Evolutionary conservation across 2,888 invertebrate genomes (phyloP), one percentile per base, ranked within the genome.

Genomic region (Coremacera marginata): DNA sequence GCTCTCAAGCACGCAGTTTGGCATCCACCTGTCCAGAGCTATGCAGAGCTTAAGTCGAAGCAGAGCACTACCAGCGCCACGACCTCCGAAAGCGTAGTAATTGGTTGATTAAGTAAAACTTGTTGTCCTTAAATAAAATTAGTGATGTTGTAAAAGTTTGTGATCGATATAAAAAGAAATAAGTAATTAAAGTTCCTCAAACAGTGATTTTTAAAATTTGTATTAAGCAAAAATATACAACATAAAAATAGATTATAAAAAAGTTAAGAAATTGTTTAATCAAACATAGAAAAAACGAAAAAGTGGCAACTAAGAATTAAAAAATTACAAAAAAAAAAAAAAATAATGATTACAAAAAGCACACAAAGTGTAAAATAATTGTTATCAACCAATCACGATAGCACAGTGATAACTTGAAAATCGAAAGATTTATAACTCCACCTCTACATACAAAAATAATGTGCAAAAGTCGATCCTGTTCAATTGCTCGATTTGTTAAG

Each of bases 51-150:
- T 79, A 79, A 79, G 78, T 75, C 82, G 78, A 77, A 79, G 76
- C 82, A 80, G 82, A 81, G 81, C 79, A 77, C 75, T 77, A 77
- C 25, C 78, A 77, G 79, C 82, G 83, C 84, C 84, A 83, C 81
- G 80, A 83, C 82, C 81, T 82, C 79, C 81, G 81, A 84, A 82
- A 63, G 72, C 60, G 57, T n/a, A 73, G 11, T 34, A 77, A 71
- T 75, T 19, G 16, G 27, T 55, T 49, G 37, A 19, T 74, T 34
- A 31, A 55, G 52, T 37, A 49, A 51, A 65, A 74, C 51, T 51
- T 51, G 34, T 63, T 44, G 27, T 51, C 63, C 63, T 51, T 72
- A 57, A 60, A 60, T 16, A 72, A 8, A 19, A 55, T n/a, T 44
- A 60, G 60, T 71, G 60, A 60, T 71, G 60, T 31, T 65, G 25